Evolutionary conservation across 2,797 vertebrate species (phyloP).

Genomic region (Periophthalmus magnuspinnatus): DNA sequence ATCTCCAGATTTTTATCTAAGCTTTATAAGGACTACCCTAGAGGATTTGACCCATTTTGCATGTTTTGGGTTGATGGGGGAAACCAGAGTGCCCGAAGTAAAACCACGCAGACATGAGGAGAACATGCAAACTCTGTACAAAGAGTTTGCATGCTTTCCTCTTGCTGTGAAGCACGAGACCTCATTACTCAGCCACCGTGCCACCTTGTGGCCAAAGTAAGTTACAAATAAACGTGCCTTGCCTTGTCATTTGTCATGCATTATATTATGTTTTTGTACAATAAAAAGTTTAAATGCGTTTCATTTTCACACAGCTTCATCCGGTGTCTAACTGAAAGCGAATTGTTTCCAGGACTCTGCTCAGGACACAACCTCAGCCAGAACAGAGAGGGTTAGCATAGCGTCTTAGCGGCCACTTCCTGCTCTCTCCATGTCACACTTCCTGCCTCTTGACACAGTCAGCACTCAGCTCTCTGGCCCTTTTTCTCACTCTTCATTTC

Average conservation of each 20-base stretch:
- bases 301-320: neutral
- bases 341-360: constrained; percentile 27
- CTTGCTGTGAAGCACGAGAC: too few relatives aligned
- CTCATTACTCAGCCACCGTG: too few relatives aligned
- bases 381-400: constrained; percentile 26
- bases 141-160: too few relatives aligned
- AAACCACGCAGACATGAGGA: too few relatives aligned
- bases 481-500: neutral
- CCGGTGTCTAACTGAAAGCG: constrained; percentile 8
- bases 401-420: constrained; percentile 61
- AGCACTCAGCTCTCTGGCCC: constrained; percentile 21
- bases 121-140: too few relatives aligned
- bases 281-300: neutral
- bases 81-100: too few relatives aligned
- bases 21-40: too few relatives aligned
- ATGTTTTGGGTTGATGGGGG: too few relatives aligned
- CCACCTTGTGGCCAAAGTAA: too few relatives aligned
- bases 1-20: too few relatives aligned
- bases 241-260: neutral
- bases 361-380: constrained; percentile 17
- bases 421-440: constrained; percentile 58
- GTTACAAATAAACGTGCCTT: too few relatives aligned
- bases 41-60: too few relatives aligned
- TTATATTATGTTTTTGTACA: neutral
- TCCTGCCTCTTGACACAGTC: constrained; percentile 58